Evolutionary conservation across 2,888 invertebrate species (phyloP).

Genomic region (Standfussiana lucernea): DNA sequence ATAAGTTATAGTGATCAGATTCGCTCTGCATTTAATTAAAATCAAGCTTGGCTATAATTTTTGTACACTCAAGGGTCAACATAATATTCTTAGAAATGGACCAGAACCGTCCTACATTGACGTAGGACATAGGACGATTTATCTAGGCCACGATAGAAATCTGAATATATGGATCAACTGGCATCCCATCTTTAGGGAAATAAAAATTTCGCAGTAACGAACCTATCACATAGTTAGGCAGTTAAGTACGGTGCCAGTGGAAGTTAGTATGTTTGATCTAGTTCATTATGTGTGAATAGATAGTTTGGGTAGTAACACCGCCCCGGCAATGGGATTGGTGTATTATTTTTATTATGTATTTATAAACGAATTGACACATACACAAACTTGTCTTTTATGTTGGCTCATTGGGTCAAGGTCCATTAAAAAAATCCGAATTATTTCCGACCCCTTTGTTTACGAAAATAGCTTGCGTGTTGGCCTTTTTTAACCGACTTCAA

Average conservation of each 20-base stretch:
- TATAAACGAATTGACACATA: neutral
- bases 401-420: neutral
- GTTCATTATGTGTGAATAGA: conserved; percentile 8
- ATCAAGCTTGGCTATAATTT: neutral
- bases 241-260: neutral
- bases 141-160: neutral
- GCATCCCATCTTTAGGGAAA: conserved; percentile 25
- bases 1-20: neutral
- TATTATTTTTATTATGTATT: neutral
- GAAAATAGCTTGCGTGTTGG: neutral
- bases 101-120: no score
- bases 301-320: conserved; percentile 3
- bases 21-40: neutral
- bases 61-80: neutral
- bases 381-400: neutral
- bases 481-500: no score
- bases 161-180: neutral
- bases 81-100: neutral
- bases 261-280: conserved; percentile 26
- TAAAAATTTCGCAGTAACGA: conserved; percentile 19
- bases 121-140: no score
- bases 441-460: neutral
- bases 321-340: neutral
- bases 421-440: conserved; percentile 1
- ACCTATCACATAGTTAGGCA: neutral